Evolutionary conservation across 2,797 vertebrate genomes (phyloP).

Genomic region (Trichosurus vulpecula): DNA sequence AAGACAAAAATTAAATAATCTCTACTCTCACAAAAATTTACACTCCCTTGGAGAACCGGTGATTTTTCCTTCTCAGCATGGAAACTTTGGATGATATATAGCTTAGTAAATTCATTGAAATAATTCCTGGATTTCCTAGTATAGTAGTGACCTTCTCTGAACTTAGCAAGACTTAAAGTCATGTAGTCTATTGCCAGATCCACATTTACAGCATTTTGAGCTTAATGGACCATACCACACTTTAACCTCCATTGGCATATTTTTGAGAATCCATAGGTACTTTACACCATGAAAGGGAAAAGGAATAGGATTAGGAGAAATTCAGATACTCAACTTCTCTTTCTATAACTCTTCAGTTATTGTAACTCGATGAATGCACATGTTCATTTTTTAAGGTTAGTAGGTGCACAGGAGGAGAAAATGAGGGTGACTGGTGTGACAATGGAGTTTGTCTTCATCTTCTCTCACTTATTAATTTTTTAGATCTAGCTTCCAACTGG

Average conservation of each 20-base stretch:
- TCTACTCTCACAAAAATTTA: neutral
- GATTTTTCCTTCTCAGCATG: neutral
- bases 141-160: neutral
- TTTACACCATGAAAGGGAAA: neutral
- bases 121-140: too few species aligned
- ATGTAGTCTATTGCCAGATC: neutral
- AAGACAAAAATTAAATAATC: neutral
- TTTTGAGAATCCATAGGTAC: neutral
- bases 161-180: neutral
- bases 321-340: neutral
- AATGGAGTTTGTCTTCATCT: neutral
- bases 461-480: neutral
- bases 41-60: neutral
- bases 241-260: neutral
- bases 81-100: neutral
- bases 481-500: neutral
- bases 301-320: neutral
- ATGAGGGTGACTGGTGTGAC: neutral
- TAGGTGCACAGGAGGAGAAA: neutral
- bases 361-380: too few species aligned
- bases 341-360: neutral
- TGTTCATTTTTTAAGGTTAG: too few species aligned
- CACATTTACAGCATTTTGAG: neutral
- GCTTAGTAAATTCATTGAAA: neutral
- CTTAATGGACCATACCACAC: too few species aligned